Evolutionary conservation across 2,888 invertebrate species (phyloP).

Genomic region (Smittia aterrima): DNA sequence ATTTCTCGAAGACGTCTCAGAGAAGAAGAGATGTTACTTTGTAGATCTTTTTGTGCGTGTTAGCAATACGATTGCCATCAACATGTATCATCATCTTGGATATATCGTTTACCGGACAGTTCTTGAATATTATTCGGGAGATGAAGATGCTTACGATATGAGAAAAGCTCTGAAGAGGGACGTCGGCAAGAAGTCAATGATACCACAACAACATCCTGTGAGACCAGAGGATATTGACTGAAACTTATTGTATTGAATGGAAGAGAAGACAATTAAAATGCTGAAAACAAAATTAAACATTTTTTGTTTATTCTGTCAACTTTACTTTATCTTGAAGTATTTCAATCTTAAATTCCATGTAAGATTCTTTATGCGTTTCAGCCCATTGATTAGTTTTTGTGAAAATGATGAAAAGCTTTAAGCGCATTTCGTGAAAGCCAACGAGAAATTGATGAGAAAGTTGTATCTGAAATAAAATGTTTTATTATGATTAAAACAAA

Average conservation of each 20-base stretch:
- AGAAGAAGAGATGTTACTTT: conserved; percentile 94
- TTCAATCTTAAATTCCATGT: conserved; percentile 61
- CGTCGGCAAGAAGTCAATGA: conserved; percentile 83
- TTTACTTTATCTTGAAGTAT: conserved; percentile 80
- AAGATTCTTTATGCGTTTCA: conserved; percentile 58
- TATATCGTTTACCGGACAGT: conserved; percentile 96
- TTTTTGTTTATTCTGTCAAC: too few species aligned
- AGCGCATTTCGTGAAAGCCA: too few species aligned
- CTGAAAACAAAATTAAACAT: too few species aligned
- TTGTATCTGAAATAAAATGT: too few species aligned
- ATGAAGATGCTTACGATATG: conserved; percentile 99
- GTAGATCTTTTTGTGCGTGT: conserved; percentile 98
- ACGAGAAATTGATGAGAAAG: too few species aligned
- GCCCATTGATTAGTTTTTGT: conserved; percentile 65
- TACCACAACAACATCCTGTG: conserved; percentile 92
- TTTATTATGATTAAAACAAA: too few species aligned
- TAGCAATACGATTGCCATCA: conserved; percentile 94
- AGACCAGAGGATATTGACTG: conserved; percentile 90
- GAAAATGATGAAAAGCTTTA: too few species aligned
- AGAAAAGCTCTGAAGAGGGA: conserved; percentile 95
- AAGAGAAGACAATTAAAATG: not conserved
- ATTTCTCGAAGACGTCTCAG: conserved; percentile 92
- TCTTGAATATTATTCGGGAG: conserved; percentile 96
- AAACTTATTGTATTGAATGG: conserved; percentile 45
- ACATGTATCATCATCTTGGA: conserved; percentile 94